Conservation (phyloP, 2,888 invertebrate genomes). For the Dasypolia templi region DNA sequence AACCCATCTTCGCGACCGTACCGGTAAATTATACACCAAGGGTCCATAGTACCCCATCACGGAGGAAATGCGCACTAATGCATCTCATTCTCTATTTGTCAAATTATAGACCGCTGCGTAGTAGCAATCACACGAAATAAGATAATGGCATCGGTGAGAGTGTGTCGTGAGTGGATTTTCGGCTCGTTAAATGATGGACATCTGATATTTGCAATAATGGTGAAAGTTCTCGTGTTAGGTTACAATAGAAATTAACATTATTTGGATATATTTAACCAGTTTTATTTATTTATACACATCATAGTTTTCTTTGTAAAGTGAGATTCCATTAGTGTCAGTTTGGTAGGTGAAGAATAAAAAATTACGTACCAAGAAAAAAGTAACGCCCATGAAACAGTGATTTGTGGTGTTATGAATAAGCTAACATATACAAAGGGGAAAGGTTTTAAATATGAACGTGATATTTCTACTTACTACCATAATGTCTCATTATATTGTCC, state of each 20-base stretch:
- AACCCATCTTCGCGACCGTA: constrained; percentile 83
- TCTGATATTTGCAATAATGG: constrained; percentile 78
- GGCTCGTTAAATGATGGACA: constrained; percentile 75
- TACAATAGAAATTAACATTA: constrained; percentile 40
- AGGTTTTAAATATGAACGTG: constrained; percentile 64
- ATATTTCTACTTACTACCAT: constrained; percentile 62
- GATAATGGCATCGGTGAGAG: constrained; percentile 80
- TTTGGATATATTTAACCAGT: constrained; percentile 36
- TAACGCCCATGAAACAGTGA: constrained; percentile 47
- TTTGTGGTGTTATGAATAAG: constrained; percentile 53
- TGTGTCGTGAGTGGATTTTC: constrained; percentile 77
- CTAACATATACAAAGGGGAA: constrained; percentile 47
- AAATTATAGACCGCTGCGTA: constrained; percentile 86
- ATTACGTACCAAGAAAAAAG: constrained; percentile 14
- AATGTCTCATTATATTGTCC: constrained; percentile 68
- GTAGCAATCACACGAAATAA: constrained; percentile 84
- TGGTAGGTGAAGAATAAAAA: constrained; percentile 30
- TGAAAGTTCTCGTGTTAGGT: constrained; percentile 72
- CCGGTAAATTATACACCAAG: constrained; percentile 86
- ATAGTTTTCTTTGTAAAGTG: constrained; percentile 3
- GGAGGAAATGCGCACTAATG: constrained; percentile 88
- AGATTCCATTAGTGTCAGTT: constrained; percentile 15
- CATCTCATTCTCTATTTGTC: constrained; percentile 90
- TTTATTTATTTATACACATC: background rate
- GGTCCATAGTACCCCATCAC: constrained; percentile 84